These are phyloP conservation scores for Brachyhypopomus occidentalis DNA, from an alignment of 2,113 vertebrate species.

Conservation along the genomic window DNA sequence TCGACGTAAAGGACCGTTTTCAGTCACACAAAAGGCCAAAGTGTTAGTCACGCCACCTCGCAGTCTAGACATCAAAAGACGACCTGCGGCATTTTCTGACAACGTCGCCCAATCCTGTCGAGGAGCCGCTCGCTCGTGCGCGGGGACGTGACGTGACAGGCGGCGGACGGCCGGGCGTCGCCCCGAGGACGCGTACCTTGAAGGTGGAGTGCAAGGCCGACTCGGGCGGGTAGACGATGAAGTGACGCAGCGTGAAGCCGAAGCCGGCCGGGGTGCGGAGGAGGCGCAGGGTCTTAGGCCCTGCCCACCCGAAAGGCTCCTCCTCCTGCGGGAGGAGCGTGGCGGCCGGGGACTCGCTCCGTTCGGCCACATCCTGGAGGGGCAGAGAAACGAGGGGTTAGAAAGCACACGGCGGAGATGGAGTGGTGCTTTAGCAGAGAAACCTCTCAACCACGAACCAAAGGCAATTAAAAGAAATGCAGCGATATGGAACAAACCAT, in stretches of 20 bases:
- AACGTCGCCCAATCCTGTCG: not conserved
- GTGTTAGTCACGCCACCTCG: not conserved
- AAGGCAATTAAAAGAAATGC: too few species aligned
- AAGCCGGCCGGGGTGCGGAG: constrained; percentile 89
- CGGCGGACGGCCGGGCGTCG: too few species aligned
- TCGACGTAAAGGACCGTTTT: too few species aligned
- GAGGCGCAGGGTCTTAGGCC: constrained; percentile 85
- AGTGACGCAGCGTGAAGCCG: constrained; percentile 96
- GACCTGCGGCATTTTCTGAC: not conserved
- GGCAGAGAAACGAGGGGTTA: not conserved
- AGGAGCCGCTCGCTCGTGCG: not conserved
- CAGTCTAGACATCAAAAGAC: not conserved
- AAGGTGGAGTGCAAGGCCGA: constrained; percentile 85
- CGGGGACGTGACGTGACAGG: not conserved
- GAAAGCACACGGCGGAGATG: not conserved
- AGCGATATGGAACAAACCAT: not conserved
- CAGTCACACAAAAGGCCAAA: too few species aligned
- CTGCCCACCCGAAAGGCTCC: constrained; percentile 92
- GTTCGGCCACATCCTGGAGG: constrained; percentile 37
- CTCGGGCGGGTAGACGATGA: constrained; percentile 97
- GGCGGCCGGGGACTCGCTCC: constrained; percentile 51
- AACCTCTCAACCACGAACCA: too few species aligned
- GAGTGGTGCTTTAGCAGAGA: not conserved
- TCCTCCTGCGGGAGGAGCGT: constrained; percentile 75
- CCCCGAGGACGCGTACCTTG: constrained; percentile 72